Percentiles rank a stretch among this genome's conserved stretches.
phyloP scores from a whole-genome alignment of 1,140 invertebrate genomes.

The Nasonia longicornis region DNA sequence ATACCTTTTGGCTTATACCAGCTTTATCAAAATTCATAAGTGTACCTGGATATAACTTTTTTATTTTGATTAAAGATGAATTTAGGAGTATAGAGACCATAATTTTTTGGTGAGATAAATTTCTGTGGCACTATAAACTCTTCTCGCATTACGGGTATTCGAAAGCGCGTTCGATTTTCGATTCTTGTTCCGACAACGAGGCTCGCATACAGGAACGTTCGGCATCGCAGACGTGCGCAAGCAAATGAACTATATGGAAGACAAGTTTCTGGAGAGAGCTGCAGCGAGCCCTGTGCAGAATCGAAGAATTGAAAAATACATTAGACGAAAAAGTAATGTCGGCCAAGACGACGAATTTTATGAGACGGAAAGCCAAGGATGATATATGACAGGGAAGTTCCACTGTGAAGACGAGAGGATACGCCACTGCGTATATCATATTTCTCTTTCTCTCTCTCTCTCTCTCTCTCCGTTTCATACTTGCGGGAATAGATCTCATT shows the following conservation, averaged over 20 bases:
- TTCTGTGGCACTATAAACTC: no score
- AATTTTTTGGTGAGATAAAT: no score
- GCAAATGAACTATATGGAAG: no score
- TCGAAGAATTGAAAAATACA: conserved; percentile 42
- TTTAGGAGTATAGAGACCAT: no score
- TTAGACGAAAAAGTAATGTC: conserved; percentile 41
- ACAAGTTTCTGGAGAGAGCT: neutral
- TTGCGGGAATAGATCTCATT: conserved; percentile 25
- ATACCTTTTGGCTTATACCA: no score
- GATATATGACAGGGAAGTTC: conserved; percentile 35
- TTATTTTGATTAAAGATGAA: neutral
- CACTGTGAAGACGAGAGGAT: conserved; percentile 22
- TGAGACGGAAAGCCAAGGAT: conserved; percentile 29
- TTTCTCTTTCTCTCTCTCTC: conserved; percentile 13
- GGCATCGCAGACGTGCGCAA: no score
- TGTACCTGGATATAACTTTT: neutral
- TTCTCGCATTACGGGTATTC: no score
- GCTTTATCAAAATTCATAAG: neutral
- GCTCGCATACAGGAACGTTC: neutral
- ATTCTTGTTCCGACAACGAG: neutral
- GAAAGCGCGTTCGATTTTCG: neutral
- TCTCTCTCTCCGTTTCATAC: neutral
- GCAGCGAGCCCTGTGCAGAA: neutral
- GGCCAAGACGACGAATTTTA: conserved; percentile 37
- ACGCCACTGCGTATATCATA: neutral